phyloP scores from a whole-genome alignment of 92 coral and sea anemone species.

The Porites evermanni region DNA sequence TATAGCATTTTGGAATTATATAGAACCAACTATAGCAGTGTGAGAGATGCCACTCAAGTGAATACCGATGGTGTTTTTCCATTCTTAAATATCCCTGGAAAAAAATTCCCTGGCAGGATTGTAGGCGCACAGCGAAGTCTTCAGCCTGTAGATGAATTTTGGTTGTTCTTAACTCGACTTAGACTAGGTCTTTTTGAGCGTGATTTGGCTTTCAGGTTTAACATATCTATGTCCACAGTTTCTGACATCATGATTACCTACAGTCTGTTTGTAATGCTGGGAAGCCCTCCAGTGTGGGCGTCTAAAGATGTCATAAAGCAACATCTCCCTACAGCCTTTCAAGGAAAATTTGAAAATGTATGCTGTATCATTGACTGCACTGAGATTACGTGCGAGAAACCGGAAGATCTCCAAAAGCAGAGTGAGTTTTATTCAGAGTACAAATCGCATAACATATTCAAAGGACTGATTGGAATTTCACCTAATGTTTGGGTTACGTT shows the following conservation, averaged over 20 bases:
- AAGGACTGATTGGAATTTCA: conserved; percentile 73
- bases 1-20: too few relatives aligned
- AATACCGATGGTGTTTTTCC: too few relatives aligned
- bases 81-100: too few relatives aligned
- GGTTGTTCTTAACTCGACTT: conserved; percentile 68
- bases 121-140: not conserved
- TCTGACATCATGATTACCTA: conserved; percentile 64
- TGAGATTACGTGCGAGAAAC: conserved; percentile 59
- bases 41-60: too few relatives aligned
- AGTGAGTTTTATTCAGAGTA: conserved; percentile 74
- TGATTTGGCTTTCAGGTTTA: conserved; percentile 46
- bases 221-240: conserved; percentile 64
- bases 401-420: conserved; percentile 55
- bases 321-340: conserved; percentile 54
- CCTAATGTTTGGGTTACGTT: conserved; percentile 76
- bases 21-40: too few relatives aligned
- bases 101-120: too few relatives aligned
- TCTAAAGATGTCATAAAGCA: conserved; percentile 57
- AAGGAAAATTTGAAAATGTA: too few relatives aligned
- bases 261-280: conserved; percentile 21
- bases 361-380: too few relatives aligned
- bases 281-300: conserved; percentile 62
- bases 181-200: conserved; percentile 62
- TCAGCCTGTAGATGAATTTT: conserved; percentile 76
- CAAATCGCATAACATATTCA: conserved; percentile 67